Base-by-base conservation (phyloP, 2,797 vertebrate species). In the Enteromius paludinosus region DNA sequence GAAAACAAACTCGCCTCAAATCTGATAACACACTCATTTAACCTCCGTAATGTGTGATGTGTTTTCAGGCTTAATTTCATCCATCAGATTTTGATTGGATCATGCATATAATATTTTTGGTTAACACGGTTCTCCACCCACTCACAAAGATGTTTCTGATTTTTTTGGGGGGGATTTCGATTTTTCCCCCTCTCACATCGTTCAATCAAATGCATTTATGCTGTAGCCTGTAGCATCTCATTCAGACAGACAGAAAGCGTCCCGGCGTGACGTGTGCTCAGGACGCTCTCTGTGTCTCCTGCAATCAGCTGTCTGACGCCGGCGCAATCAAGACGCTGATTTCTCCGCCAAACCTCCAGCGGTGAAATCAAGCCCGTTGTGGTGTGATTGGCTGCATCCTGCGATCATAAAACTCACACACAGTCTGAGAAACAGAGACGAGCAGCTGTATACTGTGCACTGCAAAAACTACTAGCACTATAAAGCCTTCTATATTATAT, bases 241-340 rank as follows among this genome's bases (percentile, higher is more conserved):
- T 25, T 61, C 59, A 30, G 59, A 28, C 59, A 62, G 59, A 62
- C 25, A 30, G 59, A 62, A 62, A 30, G 65, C 3, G n/a, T 41
- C 38, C n/a, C 38, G 41, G n/a, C 12, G 38, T 17, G 66, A 25
- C n/a, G 0, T 35, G 17, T 43, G 66, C 38, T 8, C 38, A 5
- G 23, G 25, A 12, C 18, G 30, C 71, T 54, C 70, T 73, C 7
- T 0, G 4, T 25, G 74, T 73, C 73, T 78, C 78, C 69, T 45
- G 73, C 85, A 84, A 81, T 82, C 74, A 79, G 10, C 43, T 78
- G 69, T 78, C 77, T 82, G 85, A 86, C 69, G 66, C 72, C 49
- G 9, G 17, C 3, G 68, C 85, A 86, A 86, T 86, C 85, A 86
- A 68, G 47, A 78, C 47, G 54, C 74, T 82, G 85, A 78, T 78